Evolutionary conservation across 2,888 invertebrate genomes (phyloP), one percentile per base, ranked within the genome.

Genomic region (Pantelozetes paolii): DNA sequence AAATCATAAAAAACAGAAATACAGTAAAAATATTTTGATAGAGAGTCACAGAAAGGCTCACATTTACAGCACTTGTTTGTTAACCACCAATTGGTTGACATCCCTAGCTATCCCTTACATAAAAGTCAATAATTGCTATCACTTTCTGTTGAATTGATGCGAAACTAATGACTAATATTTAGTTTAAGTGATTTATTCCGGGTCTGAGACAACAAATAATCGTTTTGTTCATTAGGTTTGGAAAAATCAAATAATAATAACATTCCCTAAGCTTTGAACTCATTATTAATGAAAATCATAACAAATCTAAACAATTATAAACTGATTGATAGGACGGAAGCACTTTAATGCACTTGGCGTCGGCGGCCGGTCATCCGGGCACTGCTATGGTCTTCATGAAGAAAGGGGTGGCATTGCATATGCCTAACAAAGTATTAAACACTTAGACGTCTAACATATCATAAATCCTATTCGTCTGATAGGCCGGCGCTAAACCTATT

Each of bases 351-450:
- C 99, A 99, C 82, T 95, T 99, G 77, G 98, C 99, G 0, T 95
- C 98, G 0, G 86, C 94, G 76, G 94, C 93, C 81, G 98, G 99
- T 0, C 97, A 98, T 82, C 94, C 98, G 0, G 97, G 97, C 81
- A 98, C 98, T 80, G 98, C 98, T 64, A 91, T 95, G 86, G 95
- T 96, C 88, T 89, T 99, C 76, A 92, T 99, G 83, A 96, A 95
- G 84, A 95, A 97, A 82, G 99, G 99, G 15, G 98, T 99, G 48
- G 98, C 98, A 78, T 87, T 99, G 28, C 95, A 97, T 82, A 99
- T 99, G 98, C 98, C 99, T 76, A 99, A 99, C 83, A 99, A 98
- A 87, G 89, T 87, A 77, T 26, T 50, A 6, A 40, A 3, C 20
- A 50, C 3, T 54, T 23, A 8, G 9, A 26, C 23, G 15, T 15